Conservation (phyloP, 2,797 vertebrate genomes). For the Potorous gilbertii region DNA sequence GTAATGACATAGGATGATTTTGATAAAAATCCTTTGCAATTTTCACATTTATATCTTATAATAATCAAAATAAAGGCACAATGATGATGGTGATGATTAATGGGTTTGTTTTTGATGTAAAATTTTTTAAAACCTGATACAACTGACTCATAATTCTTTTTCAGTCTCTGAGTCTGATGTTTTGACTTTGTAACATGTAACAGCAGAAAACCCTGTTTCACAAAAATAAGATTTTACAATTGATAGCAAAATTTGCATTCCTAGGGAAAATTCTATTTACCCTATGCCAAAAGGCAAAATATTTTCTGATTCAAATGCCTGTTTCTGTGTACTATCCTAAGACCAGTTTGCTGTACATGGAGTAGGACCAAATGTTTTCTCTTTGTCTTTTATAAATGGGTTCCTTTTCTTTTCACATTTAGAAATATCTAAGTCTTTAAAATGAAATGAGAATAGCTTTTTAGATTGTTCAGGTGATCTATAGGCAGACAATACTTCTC, state of each 20-base stretch:
- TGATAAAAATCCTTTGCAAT: neutral
- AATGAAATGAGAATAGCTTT: neutral
- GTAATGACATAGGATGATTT: neutral
- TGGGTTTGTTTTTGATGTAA: neutral
- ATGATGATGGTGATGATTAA: neutral
- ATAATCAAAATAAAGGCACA: neutral
- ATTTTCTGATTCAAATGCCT: neutral
- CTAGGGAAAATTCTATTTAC: neutral
- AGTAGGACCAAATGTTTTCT: neutral
- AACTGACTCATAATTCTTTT: neutral
- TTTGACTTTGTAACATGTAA: neutral
- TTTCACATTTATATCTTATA: neutral
- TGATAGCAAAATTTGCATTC: neutral
- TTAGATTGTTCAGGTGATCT: neutral
- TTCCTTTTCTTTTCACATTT: neutral
- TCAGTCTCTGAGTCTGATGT: neutral
- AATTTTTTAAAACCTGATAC: neutral
- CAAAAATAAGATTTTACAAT: neutral
- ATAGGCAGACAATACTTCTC: neutral
- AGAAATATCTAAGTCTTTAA: neutral
- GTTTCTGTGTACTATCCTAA: neutral
- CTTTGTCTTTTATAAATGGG: neutral
- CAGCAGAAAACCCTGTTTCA: neutral
- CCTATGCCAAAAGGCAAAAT: neutral
- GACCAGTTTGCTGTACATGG: neutral